Evolutionary conservation across 2,888 invertebrate genomes (phyloP).

Genomic region (Anoplius nigerrimus): DNA sequence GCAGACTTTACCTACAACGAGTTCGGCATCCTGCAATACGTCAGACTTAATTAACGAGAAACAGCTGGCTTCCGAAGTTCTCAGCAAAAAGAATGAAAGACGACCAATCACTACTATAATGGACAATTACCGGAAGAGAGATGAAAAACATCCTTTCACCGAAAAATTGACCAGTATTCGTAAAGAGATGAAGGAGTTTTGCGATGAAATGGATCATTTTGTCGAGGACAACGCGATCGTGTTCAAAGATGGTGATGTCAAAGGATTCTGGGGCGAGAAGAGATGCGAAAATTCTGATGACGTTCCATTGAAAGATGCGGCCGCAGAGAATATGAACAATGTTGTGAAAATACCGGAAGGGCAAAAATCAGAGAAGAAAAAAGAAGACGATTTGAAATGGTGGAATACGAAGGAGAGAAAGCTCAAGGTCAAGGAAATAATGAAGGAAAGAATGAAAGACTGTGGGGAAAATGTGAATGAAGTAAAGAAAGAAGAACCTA

Average conservation of each 20-base stretch:
- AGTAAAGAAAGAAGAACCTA: background rate
- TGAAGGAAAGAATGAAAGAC: slow-evolving; percentile 29
- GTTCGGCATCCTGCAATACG: slow-evolving; percentile 27
- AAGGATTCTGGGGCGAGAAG: slow-evolving; percentile 45
- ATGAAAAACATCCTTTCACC: slow-evolving; percentile 25
- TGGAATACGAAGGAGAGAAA: slow-evolving; percentile 42
- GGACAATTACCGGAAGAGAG: slow-evolving; percentile 25
- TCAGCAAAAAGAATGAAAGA: background rate
- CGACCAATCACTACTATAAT: background rate
- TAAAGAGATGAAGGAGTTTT: slow-evolving; percentile 57
- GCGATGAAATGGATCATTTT: slow-evolving; percentile 53
- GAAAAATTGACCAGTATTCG: slow-evolving; percentile 54
- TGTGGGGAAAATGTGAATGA: background rate
- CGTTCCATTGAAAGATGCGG: background rate
- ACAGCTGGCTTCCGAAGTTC: too few species aligned
- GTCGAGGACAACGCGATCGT: slow-evolving; percentile 54
- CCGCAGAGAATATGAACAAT: background rate
- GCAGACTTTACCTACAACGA: slow-evolving; percentile 1
- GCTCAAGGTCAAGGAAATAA: slow-evolving; percentile 27
- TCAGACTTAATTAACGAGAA: slow-evolving; percentile 15
- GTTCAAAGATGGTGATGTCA: slow-evolving; percentile 48
- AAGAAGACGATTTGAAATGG: slow-evolving; percentile 28
- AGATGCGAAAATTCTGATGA: background rate
- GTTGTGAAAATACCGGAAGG: background rate
- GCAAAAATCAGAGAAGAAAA: slow-evolving; percentile 1